These are phyloP conservation scores for Choloepus didactylus DNA, from an alignment of 2,797 vertebrate genomes.

Conservation along the genomic window DNA sequence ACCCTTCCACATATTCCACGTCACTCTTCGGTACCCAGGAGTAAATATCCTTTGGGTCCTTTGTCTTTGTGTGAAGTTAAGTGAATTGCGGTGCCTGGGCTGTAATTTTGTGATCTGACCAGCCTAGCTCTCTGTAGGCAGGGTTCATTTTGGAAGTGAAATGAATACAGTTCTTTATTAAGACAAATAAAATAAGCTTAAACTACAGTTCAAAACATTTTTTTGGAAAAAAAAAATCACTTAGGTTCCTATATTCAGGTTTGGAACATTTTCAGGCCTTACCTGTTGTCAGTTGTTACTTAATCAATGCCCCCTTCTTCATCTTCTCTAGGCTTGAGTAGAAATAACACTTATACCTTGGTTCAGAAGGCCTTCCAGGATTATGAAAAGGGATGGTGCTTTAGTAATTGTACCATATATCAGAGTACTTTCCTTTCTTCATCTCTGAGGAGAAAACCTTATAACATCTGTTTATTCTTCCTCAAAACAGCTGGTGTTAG, in stretches of 20 bases:
- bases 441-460: background rate
- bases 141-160: conserved; percentile 1
- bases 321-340: background rate
- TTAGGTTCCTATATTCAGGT: background rate
- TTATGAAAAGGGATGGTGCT: background rate
- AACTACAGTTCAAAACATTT: conserved; percentile 12
- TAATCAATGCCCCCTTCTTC: background rate
- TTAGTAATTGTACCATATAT: background rate
- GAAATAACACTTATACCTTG: background rate
- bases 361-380: background rate
- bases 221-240: background rate
- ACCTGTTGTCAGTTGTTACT: background rate
- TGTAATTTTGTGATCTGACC: background rate
- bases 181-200: conserved; percentile 33
- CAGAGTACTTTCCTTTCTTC: background rate
- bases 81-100: too few species aligned
- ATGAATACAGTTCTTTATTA: background rate
- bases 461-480: conserved; percentile 15
- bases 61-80: too few species aligned
- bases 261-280: background rate
- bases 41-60: background rate
- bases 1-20: background rate
- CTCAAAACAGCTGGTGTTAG: background rate
- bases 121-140: background rate
- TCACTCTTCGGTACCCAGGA: background rate